A percentile compares a stretch with the other conserved stretches of the same genome.
These are phyloP conservation scores for Geophilus truncorum DNA, from an alignment of 2,888 invertebrate genomes.

Conservation along the genomic window DNA sequence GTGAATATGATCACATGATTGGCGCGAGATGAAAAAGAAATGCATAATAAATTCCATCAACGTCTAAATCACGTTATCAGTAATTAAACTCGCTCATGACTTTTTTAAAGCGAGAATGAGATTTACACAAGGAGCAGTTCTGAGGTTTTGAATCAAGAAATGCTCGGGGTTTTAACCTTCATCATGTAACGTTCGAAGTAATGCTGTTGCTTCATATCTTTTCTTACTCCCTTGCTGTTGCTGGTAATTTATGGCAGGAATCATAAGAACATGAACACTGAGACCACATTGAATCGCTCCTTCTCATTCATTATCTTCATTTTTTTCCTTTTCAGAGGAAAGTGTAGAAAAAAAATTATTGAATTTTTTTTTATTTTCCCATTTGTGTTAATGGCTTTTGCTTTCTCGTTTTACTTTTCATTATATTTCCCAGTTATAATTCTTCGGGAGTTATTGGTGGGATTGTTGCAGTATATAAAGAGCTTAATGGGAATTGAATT, in stretches of 20 bases:
- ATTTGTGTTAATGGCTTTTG: neutral
- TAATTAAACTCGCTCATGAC: neutral
- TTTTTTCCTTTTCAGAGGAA: neutral
- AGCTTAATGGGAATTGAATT: neutral
- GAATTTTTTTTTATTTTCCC: neutral
- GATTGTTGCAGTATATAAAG: neutral
- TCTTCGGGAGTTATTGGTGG: neutral
- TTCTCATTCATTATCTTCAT: slow-evolving; percentile 12
- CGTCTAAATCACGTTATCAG: neutral
- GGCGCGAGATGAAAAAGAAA: neutral
- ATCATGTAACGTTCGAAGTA: slow-evolving; percentile 13
- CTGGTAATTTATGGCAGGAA: slow-evolving; percentile 1
- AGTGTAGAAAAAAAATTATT: neutral
- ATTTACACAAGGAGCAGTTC: too few species aligned
- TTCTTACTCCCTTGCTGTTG: slow-evolving; percentile 3
- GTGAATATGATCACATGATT: neutral
- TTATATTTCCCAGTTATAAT: neutral
- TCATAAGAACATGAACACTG: slow-evolving; percentile 9
- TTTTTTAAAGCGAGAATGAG: neutral
- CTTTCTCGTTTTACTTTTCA: neutral
- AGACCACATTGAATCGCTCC: slow-evolving; percentile 14
- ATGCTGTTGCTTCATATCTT: slow-evolving; percentile 20
- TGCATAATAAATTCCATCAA: neutral
- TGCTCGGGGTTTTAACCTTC: slow-evolving; percentile 9
- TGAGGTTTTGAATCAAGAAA: neutral